phyloP scores from a whole-genome alignment of 2,888 invertebrate genomes.

The Gibbula magus region DNA sequence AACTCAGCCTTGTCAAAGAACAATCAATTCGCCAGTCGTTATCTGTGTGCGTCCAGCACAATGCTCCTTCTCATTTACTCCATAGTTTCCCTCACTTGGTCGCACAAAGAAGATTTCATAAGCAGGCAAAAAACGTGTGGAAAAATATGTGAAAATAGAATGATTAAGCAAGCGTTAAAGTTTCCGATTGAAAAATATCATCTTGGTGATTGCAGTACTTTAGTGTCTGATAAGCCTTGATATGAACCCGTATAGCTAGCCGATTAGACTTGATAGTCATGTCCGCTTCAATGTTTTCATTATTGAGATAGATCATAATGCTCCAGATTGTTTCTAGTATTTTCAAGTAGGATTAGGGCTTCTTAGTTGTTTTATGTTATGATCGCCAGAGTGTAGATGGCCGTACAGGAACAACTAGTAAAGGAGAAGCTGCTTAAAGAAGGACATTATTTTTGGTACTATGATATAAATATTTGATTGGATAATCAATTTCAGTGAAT shows the following conservation, averaged over 20 bases:
- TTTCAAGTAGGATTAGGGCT: not conserved
- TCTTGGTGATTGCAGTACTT: not conserved
- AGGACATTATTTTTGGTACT: too few relatives aligned
- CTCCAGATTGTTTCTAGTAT: not conserved
- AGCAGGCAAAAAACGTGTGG: not conserved
- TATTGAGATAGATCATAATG: not conserved
- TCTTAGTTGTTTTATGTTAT: not conserved
- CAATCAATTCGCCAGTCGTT: not conserved
- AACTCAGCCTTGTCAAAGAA: not conserved
- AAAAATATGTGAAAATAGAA: not conserved
- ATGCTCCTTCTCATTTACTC: not conserved
- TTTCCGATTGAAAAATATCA: conserved; percentile 4
- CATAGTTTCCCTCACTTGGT: not conserved
- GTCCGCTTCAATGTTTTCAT: not conserved
- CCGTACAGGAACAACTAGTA: too few relatives aligned
- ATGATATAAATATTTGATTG: too few relatives aligned
- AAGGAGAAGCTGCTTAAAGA: too few relatives aligned
- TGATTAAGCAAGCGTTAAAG: conserved; percentile 8
- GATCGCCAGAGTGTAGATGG: too few relatives aligned
- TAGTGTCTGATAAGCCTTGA: not conserved
- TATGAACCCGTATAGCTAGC: not conserved
- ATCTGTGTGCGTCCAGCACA: not conserved
- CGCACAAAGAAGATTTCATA: conserved; percentile 6
- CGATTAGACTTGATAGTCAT: not conserved
- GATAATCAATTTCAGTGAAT: too few relatives aligned